Percentiles rank a stretch among this genome's conserved stretches.
Evolutionary conservation across 2,797 vertebrate genomes (phyloP).

Genomic region (Telmatherina bonti): DNA sequence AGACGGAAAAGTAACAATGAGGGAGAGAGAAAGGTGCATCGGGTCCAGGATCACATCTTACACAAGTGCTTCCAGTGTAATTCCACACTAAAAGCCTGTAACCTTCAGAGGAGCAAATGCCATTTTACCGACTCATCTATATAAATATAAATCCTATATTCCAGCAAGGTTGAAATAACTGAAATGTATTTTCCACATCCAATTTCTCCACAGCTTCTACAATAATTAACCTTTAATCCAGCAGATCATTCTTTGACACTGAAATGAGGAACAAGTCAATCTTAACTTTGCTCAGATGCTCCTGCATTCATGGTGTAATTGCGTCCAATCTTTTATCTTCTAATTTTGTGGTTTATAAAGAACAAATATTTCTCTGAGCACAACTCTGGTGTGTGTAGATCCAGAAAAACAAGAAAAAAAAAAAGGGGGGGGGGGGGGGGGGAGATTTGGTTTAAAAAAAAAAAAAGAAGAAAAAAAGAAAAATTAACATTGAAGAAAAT

Average conservation of each 20-base stretch:
- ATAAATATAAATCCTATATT: background rate
- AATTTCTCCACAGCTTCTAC: background rate
- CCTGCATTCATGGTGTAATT: background rate
- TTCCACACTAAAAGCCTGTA: constrained; percentile 7
- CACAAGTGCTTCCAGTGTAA: constrained; percentile 20
- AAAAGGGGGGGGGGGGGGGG: no score
- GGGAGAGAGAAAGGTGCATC: background rate
- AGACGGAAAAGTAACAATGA: background rate
- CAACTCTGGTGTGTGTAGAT: background rate
- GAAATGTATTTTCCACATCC: background rate
- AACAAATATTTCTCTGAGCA: constrained; percentile 14
- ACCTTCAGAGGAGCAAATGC: background rate
- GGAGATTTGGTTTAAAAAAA: no score
- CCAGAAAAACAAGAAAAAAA: background rate
- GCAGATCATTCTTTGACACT: background rate
- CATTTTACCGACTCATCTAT: background rate
- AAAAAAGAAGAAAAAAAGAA: background rate
- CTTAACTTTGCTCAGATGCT: background rate
- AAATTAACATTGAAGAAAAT: background rate
- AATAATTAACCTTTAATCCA: background rate
- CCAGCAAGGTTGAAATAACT: background rate
- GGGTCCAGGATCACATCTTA: constrained; percentile 55
- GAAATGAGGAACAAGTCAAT: background rate
- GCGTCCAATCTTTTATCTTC: constrained; percentile 3
- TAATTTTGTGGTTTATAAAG: constrained; percentile 1